Conservation (phyloP, 2,113 vertebrate genomes). For the Austrofundulus limnaeus region DNA sequence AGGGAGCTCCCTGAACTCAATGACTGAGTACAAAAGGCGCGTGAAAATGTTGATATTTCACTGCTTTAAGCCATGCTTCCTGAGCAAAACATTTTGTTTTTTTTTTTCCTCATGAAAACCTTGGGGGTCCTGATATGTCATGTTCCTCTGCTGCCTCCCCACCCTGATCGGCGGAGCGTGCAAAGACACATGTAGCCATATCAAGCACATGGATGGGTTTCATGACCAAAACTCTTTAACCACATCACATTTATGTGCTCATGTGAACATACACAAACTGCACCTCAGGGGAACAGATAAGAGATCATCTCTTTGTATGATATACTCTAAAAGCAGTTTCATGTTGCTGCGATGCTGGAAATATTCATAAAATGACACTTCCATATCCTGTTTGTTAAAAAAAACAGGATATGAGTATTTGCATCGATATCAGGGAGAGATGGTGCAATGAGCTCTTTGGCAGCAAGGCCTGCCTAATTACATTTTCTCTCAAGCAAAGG, state of each 20-base stretch:
- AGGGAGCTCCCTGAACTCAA: constrained; percentile 46
- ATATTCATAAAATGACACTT: constrained; percentile 37
- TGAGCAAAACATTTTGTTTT: constrained; percentile 43
- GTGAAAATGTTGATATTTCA: constrained; percentile 50
- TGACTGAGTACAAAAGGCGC: constrained; percentile 38
- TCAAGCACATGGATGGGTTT: constrained; percentile 31
- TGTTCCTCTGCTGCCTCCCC: constrained; percentile 12
- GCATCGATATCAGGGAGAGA: constrained; percentile 43
- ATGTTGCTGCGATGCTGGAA: constrained; percentile 23
- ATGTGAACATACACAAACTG: constrained; percentile 18
- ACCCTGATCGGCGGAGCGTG: constrained; percentile 27
- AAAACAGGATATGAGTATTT: not conserved
- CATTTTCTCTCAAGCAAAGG: no score
- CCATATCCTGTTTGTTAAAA: constrained; percentile 47
- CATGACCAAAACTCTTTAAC: constrained; percentile 47
- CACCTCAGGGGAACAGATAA: constrained; percentile 29
- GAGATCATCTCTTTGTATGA: constrained; percentile 31
- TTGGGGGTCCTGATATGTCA: constrained; percentile 29
- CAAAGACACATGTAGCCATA: constrained; percentile 25
- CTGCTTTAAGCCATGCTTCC: constrained; percentile 41
- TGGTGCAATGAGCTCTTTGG: constrained; percentile 32
- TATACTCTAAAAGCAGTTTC: constrained; percentile 43
- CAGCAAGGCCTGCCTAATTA: no score
- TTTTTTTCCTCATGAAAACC: no score
- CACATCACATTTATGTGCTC: constrained; percentile 24